These are phyloP conservation scores for Pristionchus entomophagus DNA, from an alignment of 2,888 invertebrate species.

Conservation along the genomic window DNA sequence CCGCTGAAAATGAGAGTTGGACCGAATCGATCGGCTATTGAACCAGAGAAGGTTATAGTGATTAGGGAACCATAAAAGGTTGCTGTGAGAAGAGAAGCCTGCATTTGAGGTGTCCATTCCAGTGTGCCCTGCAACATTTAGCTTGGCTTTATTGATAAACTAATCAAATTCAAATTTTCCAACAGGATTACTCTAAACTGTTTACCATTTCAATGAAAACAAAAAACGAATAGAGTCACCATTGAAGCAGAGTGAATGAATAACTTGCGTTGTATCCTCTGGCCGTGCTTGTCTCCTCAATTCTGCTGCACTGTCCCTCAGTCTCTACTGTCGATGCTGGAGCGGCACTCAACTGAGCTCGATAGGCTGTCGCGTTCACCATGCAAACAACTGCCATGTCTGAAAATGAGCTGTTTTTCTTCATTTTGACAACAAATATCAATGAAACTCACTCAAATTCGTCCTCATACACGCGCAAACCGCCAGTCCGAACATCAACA, in stretches of 20 bases:
- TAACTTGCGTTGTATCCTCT: background rate
- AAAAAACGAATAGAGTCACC: background rate
- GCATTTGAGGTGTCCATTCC: slow-evolving; percentile 60
- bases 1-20: slow-evolving; percentile 55
- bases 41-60: slow-evolving; percentile 60
- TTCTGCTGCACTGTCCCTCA: background rate
- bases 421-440: background rate
- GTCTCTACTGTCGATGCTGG: background rate
- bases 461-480: slow-evolving; percentile 51
- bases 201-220: background rate
- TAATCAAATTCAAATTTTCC: no score
- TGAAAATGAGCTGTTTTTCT: background rate
- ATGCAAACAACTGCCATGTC: slow-evolving; percentile 67
- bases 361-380: slow-evolving; percentile 60
- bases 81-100: slow-evolving; percentile 62
- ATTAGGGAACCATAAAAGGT: slow-evolving; percentile 67
- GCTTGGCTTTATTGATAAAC: no score
- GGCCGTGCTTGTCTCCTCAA: background rate
- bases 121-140: slow-evolving; percentile 61
- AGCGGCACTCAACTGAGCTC: slow-evolving; percentile 1
- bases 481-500: slow-evolving; percentile 45
- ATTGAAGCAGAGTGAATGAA: background rate
- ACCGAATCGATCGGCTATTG: slow-evolving; percentile 65
- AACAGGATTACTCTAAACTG: no score
- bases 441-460: slow-evolving; percentile 47